These are phyloP conservation scores for Sesia bembeciformis DNA, from an alignment of 2,888 invertebrate species.

Conservation along the genomic window DNA sequence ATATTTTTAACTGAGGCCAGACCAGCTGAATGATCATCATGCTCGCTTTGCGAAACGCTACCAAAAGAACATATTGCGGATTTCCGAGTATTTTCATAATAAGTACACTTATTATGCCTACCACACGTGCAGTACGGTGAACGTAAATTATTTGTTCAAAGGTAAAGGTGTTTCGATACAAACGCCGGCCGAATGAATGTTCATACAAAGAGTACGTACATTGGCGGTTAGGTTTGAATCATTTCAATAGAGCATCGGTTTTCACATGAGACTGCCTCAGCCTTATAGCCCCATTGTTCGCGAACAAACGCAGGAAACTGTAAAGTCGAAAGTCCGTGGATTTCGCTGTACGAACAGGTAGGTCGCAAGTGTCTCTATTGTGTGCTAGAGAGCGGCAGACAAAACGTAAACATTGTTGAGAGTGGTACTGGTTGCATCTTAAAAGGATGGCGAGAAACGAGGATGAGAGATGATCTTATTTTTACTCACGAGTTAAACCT, in stretches of 20 bases:
- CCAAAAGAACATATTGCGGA: too few relatives aligned
- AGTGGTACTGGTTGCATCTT: constrained; percentile 7
- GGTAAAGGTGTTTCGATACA: neutral
- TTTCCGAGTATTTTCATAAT: too few relatives aligned
- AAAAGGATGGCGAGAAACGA: neutral
- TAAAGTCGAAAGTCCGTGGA: constrained; percentile 63
- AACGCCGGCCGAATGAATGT: neutral
- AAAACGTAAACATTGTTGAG: constrained; percentile 45
- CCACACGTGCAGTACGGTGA: too few relatives aligned
- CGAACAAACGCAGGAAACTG: constrained; percentile 70
- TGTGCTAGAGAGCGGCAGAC: constrained; percentile 25
- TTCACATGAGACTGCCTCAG: constrained; percentile 36
- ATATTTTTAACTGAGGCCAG: too few relatives aligned
- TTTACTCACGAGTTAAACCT: too few relatives aligned
- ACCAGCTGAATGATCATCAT: too few relatives aligned
- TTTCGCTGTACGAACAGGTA: constrained; percentile 60
- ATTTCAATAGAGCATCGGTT: constrained; percentile 45
- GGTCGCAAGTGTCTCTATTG: constrained; percentile 61
- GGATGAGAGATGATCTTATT: neutral
- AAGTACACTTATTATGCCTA: too few relatives aligned
- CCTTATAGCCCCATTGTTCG: constrained; percentile 63
- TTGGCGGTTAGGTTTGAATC: constrained; percentile 21
- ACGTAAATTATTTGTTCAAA: too few relatives aligned
- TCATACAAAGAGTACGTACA: neutral
- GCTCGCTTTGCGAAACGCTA: too few relatives aligned